phyloP scores from a whole-genome alignment of 92 coral and sea anemone genomes.

The Paragorgia papillata region DNA sequence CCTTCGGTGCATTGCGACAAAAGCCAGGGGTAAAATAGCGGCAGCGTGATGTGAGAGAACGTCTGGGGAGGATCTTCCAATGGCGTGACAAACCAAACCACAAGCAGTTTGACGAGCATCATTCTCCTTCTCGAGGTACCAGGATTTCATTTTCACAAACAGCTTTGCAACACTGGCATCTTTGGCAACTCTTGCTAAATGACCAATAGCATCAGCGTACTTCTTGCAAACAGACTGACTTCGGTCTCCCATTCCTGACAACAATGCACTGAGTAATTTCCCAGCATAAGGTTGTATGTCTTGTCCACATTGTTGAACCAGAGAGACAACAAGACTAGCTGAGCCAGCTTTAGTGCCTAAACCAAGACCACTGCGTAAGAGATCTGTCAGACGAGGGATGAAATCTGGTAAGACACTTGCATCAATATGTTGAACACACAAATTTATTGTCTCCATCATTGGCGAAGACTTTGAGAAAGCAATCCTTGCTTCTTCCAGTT shows the following conservation, averaged over 20 bases:
- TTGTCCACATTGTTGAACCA: slow-evolving; percentile 80
- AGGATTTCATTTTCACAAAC: slow-evolving; percentile 76
- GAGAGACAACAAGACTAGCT: slow-evolving; percentile 90
- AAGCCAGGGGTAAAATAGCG: slow-evolving; percentile 83
- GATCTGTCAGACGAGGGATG: slow-evolving; percentile 85
- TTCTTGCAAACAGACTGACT: slow-evolving; percentile 85
- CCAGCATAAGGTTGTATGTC: slow-evolving; percentile 91
- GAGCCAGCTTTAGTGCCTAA: slow-evolving; percentile 97
- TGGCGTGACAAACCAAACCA: slow-evolving; percentile 81
- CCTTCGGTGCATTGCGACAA: slow-evolving; percentile 91
- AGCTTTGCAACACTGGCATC: slow-evolving; percentile 86
- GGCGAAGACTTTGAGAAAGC: slow-evolving; percentile 94
- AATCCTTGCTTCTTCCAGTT: slow-evolving; percentile 86
- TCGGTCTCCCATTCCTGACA: slow-evolving; percentile 82
- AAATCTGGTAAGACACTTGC: slow-evolving; percentile 83
- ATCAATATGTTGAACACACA: slow-evolving; percentile 96
- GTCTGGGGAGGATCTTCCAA: slow-evolving; percentile 93
- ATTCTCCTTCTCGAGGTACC: slow-evolving; percentile 98
- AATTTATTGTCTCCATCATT: slow-evolving; percentile 93
- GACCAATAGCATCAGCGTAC: slow-evolving; percentile 84
- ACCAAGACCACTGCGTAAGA: slow-evolving; percentile 90
- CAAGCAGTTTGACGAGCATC: slow-evolving; percentile 79
- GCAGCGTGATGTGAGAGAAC: slow-evolving; percentile 84
- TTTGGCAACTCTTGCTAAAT: slow-evolving; percentile 87
- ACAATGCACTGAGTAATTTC: slow-evolving; percentile 82